Percentiles rank a stretch among this genome's conserved stretches.
Conservation (phyloP, 2,113 vertebrate species). For the Noturus placidus region DNA sequence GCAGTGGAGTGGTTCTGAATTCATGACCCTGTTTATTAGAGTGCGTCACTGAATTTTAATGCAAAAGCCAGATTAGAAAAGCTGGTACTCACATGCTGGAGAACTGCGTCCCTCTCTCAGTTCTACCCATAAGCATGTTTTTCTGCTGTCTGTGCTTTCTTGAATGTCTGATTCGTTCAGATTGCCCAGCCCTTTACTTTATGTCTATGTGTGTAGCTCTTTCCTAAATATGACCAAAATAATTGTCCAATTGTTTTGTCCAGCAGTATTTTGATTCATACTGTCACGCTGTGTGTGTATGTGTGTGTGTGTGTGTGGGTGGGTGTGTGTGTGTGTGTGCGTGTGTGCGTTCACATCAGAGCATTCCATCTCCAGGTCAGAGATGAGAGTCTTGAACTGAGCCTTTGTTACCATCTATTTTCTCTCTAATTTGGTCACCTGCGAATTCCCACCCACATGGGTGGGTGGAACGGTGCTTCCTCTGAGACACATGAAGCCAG, state of each 20-base stretch:
- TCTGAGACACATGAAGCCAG: background rate
- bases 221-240: constrained; percentile 60
- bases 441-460: background rate
- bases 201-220: constrained; percentile 47
- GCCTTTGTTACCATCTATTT: background rate
- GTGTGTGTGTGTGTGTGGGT: constrained; percentile 3
- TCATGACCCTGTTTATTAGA: constrained; percentile 2
- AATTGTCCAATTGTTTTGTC: constrained; percentile 58
- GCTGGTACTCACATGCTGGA: constrained; percentile 63
- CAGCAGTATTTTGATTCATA: constrained; percentile 53
- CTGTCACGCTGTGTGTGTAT: background rate
- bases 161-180: constrained; percentile 32
- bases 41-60: constrained; percentile 11
- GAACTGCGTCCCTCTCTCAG: constrained; percentile 56
- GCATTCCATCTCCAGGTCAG: constrained; percentile 51
- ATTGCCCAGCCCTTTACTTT: constrained; percentile 18
- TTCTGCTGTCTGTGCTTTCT: constrained; percentile 49
- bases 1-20: background rate
- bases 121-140: constrained; percentile 59
- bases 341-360: background rate
- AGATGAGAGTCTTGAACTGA: constrained; percentile 58
- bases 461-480: background rate
- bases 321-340: constrained; percentile 2
- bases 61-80: background rate
- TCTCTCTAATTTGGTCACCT: background rate